A percentile compares a stretch with the other conserved stretches of the same genome.
These are phyloP conservation scores for Synergus laeviventris DNA, from an alignment of 2,888 invertebrate genomes.

Conservation along the genomic window DNA sequence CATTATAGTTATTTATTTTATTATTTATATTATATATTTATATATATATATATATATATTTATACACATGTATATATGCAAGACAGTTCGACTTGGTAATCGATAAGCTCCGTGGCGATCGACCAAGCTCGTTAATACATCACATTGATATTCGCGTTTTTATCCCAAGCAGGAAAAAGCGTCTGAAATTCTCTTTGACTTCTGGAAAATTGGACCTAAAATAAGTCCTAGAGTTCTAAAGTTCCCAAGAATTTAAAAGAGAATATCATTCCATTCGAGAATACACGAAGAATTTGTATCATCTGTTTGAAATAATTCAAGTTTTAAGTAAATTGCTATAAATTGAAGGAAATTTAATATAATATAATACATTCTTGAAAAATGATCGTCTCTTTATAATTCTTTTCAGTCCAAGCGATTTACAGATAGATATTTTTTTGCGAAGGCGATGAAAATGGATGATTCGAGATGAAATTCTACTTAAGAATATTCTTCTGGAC, in stretches of 20 bases:
- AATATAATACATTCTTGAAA: neutral
- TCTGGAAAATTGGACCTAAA: neutral
- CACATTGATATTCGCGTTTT: slow-evolving; percentile 35
- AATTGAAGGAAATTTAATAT: too few species aligned
- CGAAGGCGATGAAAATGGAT: neutral
- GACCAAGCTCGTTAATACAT: slow-evolving; percentile 34
- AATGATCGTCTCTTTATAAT: neutral
- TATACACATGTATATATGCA: slow-evolving; percentile 64
- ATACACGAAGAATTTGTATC: neutral
- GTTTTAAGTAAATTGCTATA: too few species aligned
- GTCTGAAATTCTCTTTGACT: neutral
- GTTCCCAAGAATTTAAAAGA: neutral
- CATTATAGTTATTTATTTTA: slow-evolving; percentile 50
- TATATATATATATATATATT: slow-evolving; percentile 56
- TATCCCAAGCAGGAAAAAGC: neutral
- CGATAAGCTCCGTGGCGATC: slow-evolving; percentile 40
- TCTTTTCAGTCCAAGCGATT: neutral
- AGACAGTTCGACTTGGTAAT: slow-evolving; percentile 70
- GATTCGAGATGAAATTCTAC: neutral
- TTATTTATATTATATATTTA: slow-evolving; percentile 56
- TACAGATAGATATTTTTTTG: neutral
- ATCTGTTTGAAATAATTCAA: neutral
- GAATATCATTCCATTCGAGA: neutral
- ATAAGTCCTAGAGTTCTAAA: neutral
- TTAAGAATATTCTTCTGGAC: neutral